Base-by-base conservation (phyloP, 2,113 vertebrate species). In the Muntiacus muntjak region DNA sequence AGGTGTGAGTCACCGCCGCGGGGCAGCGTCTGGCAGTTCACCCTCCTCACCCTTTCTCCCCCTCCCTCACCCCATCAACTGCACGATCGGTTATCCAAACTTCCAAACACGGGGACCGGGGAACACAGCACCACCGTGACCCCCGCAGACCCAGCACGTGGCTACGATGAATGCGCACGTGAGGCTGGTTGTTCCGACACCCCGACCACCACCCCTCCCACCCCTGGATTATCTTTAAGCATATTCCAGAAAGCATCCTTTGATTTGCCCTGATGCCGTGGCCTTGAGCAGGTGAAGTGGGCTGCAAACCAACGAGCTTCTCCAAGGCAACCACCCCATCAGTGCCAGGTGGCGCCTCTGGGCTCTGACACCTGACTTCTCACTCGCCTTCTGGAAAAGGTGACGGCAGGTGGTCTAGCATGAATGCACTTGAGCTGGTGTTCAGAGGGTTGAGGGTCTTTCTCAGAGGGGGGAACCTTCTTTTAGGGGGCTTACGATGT, bases 191-290 rank as follows among this genome's bases (percentile, higher is more conserved):
- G 2, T 3, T 36, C 15, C 0, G 6, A 10, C 2, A 1, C 23
- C 47, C 28, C 36, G 1, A 15, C 23, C 30, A 0, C 5, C 1
- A 0, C 3, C 2, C 15, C 1, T 0, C 4, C 33, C 9, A 0
- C 93, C 52, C 0, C 60, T 3, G 5, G 60, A 12, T 45, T 30
- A 40, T 8, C 7, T 26, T 19, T 21, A 67, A 26, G 47, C 14
- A 0, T 21, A 2, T 17, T 25, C 88, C 16, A 40, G 33, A 43
- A 11, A 15, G n/a, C 64, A 19, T 2, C n/a, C 55, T n/a, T 33
- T 3, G 26, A 4, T 95, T 94, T 74, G 25, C 67, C 47, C 60
- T 25, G 3, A 81, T 19, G 9, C 11, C 14, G 1, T 5, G 60
- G 64, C 28, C 88, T 21, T 0, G 28, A 3, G 3, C 21, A 87